A percentile compares a stretch with the other conserved stretches of the same genome.
Evolutionary conservation across 2,797 vertebrate species (phyloP).

Genomic region (Tokudaia tokunoshimensis): DNA sequence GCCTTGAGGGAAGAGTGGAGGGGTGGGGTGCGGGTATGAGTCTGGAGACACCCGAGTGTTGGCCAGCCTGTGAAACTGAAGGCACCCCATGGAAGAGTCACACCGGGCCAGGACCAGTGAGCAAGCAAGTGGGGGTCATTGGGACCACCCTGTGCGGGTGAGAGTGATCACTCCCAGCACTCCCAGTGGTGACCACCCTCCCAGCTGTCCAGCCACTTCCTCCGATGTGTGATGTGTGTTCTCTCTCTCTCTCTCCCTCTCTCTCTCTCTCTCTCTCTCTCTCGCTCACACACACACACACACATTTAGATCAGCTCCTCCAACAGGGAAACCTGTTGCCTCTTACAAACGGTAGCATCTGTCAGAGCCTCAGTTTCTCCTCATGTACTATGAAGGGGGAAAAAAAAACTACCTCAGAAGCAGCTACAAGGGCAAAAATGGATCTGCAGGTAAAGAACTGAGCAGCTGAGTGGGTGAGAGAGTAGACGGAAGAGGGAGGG

Average conservation of each 20-base stretch:
- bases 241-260: neutral
- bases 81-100: neutral
- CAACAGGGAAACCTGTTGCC: rapidly evolving
- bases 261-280: neutral
- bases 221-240: no score
- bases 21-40: neutral
- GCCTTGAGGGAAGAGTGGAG: neutral
- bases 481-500: neutral
- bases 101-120: neutral
- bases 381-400: neutral
- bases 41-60: rapidly evolving
- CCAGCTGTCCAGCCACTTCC: neutral
- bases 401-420: neutral
- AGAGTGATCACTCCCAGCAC: no score
- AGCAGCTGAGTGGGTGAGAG: neutral
- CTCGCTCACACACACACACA: no score
- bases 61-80: neutral
- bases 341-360: neutral
- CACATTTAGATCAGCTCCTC: neutral
- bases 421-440: no score
- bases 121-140: no score
- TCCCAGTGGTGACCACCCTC: neutral
- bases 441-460: neutral
- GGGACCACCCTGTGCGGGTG: rapidly evolving
- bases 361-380: neutral